Percentiles rank a stretch among this genome's conserved stretches.
Conservation (phyloP, 2,113 vertebrate genomes). For the Myiagra hebetior region DNA sequence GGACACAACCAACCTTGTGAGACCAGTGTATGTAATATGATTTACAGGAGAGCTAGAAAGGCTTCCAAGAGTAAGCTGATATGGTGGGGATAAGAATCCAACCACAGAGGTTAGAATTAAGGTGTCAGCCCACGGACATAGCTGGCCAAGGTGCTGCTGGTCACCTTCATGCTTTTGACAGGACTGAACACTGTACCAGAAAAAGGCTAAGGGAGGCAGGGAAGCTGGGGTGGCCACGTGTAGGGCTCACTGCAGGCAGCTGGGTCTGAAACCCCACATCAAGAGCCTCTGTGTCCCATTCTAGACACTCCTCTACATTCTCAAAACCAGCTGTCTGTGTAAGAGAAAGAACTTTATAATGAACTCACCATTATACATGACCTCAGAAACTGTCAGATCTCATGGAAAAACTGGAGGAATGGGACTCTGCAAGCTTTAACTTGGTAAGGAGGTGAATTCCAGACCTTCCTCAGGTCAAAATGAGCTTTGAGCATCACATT, state of each 20-base stretch:
- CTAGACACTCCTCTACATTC: background rate
- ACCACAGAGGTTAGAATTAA: background rate
- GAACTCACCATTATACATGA: background rate
- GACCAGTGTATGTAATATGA: background rate
- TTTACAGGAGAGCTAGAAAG: background rate
- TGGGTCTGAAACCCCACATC: rapidly evolving
- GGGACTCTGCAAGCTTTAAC: background rate
- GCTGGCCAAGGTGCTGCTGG: background rate
- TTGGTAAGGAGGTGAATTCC: background rate
- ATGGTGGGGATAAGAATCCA: background rate
- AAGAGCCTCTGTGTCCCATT: background rate
- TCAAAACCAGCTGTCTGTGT: background rate
- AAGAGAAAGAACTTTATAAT: background rate
- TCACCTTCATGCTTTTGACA: background rate
- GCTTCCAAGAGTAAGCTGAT: background rate
- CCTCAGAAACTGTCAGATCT: background rate
- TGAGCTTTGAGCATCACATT: background rate
- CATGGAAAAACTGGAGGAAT: background rate
- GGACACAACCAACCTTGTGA: background rate
- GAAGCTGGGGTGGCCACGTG: rapidly evolving
- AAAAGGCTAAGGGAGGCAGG: background rate
- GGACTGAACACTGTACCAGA: background rate
- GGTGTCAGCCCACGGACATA: rapidly evolving
- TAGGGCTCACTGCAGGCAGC: background rate
- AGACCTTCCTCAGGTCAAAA: background rate